Evolutionary conservation across 2,113 vertebrate genomes (phyloP).

Genomic region (Calidris pugnax): DNA sequence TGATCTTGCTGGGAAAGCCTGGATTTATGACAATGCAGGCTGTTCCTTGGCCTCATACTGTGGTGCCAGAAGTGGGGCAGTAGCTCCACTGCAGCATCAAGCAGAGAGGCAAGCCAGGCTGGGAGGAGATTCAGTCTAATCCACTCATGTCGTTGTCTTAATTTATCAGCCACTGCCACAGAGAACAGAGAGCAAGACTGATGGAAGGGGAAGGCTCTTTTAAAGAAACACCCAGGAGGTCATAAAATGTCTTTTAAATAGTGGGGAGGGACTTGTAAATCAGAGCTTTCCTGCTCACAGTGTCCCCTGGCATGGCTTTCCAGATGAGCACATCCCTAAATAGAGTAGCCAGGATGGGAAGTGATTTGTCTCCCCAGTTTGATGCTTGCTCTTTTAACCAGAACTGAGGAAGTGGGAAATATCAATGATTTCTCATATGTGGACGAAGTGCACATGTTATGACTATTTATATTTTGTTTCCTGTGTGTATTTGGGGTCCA

Average conservation of each 20-base stretch:
- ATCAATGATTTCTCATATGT: neutral
- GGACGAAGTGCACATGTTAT: neutral
- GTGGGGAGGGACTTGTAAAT: neutral
- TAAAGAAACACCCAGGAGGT: neutral
- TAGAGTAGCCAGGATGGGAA: neutral
- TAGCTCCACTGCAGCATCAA: neutral
- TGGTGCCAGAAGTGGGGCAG: neutral
- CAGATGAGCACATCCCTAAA: neutral
- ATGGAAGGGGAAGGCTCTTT: neutral
- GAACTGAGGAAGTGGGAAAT: neutral
- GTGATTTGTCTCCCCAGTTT: neutral
- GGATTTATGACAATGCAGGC: neutral
- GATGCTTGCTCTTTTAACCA: neutral
- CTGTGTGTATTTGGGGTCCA: neutral
- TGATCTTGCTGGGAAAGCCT: conserved; percentile 26
- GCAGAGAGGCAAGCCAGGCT: neutral
- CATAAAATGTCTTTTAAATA: neutral
- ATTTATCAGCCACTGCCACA: neutral
- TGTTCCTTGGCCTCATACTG: neutral
- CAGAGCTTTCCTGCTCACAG: neutral
- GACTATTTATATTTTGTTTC: neutral
- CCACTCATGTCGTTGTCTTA: neutral
- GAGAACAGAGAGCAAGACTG: neutral
- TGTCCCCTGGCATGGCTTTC: neutral
- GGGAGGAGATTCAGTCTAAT: neutral